phyloP scores from a whole-genome alignment of 2,113 vertebrate genomes.

The Petrocephalus zakoni region DNA sequence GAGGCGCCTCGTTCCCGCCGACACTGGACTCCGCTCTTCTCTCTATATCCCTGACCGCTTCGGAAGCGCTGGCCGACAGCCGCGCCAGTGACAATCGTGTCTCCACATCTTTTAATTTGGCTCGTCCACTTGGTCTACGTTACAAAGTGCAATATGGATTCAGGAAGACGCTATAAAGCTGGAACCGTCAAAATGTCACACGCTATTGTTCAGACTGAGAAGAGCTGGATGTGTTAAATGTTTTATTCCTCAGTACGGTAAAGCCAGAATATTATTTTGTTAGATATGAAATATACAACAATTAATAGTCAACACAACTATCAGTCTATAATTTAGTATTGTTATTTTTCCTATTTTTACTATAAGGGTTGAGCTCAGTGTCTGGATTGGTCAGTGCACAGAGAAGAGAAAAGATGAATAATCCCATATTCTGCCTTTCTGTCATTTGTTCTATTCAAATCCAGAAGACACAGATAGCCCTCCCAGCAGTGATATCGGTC shows the following conservation, averaged over 20 bases:
- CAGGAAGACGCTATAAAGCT: not conserved
- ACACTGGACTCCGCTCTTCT: not conserved
- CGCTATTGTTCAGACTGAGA: not conserved
- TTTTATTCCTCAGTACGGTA: not conserved
- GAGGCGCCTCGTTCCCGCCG: not conserved
- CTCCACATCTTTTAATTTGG: not conserved
- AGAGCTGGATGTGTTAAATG: not conserved
- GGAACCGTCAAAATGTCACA: not conserved
- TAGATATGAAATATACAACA: not conserved
- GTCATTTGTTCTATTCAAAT: slow-evolving; percentile 8
- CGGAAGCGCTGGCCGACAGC: not conserved
- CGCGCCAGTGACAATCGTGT: slow-evolving; percentile 12
- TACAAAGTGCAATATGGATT: slow-evolving; percentile 27
- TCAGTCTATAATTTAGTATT: not conserved
- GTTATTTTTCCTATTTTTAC: not conserved
- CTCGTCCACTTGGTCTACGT: not conserved
- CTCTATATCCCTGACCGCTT: not conserved
- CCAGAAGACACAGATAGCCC: not conserved
- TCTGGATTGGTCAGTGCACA: not conserved
- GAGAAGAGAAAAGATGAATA: not conserved
- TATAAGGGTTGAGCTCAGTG: not conserved
- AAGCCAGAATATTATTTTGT: not conserved
- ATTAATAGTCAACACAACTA: not conserved
- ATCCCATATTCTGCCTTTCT: not conserved
- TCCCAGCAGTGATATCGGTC: slow-evolving; percentile 1